phyloP scores from a whole-genome alignment of 2,888 invertebrate genomes.

The Drosophila mulleri region DNA sequence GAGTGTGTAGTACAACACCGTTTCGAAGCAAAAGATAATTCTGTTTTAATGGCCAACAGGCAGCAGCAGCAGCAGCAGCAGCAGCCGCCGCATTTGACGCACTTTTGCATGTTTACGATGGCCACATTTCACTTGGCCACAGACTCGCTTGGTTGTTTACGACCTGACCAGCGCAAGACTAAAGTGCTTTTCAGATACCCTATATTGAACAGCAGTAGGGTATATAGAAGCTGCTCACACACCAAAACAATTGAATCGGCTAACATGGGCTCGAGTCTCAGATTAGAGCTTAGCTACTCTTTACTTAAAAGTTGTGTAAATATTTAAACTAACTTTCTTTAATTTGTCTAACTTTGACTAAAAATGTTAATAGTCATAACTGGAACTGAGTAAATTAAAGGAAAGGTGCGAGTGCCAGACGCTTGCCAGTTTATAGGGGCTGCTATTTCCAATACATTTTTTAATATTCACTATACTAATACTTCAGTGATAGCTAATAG shows the following conservation, averaged over 20 bases:
- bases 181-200: conserved; percentile 55
- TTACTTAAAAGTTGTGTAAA: not conserved
- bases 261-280: not conserved
- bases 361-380: not conserved
- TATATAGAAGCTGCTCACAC: conserved; percentile 10
- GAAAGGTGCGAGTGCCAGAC: not conserved
- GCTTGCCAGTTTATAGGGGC: not conserved
- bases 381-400: not conserved
- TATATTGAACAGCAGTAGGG: conserved; percentile 21
- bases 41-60: conserved; percentile 48
- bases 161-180: conserved; percentile 46
- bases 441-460: not conserved
- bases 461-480: not conserved
- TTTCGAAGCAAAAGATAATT: conserved; percentile 42
- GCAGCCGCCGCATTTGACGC: conserved; percentile 53
- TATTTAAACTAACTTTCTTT: not conserved
- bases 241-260: not conserved
- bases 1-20: conserved; percentile 34
- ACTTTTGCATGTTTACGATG: conserved; percentile 60
- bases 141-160: conserved; percentile 50
- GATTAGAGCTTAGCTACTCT: not conserved
- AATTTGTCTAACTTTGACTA: too few relatives aligned
- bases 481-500: not conserved
- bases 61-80: conserved; percentile 11
- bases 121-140: conserved; percentile 43